These are phyloP conservation scores for Meandrina meandrites DNA, from an alignment of 92 coral and sea anemone species.

Conservation along the genomic window DNA sequence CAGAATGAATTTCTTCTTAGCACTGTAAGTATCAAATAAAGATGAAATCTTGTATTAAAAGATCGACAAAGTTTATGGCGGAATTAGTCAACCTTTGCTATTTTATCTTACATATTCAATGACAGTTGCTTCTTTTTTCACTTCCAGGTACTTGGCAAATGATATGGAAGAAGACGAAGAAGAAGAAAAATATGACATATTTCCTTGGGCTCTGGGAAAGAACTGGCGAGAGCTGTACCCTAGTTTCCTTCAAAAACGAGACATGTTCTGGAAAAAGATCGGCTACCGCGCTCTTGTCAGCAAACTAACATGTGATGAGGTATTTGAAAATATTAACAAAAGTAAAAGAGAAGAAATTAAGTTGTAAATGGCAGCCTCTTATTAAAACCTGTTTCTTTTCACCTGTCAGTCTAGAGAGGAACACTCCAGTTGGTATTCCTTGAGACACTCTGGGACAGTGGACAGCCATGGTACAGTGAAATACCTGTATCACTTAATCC, in stretches of 20 bases:
- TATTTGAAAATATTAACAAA: neutral
- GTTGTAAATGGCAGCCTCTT: neutral
- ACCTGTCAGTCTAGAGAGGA: too few species aligned
- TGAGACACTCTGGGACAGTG: too few species aligned
- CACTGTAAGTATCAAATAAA: conserved; percentile 79
- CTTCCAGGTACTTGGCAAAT: conserved; percentile 85
- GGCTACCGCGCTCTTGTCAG: conserved; percentile 95
- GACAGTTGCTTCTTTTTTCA: neutral
- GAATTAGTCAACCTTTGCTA: neutral
- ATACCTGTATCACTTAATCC: too few species aligned
- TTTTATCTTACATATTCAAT: neutral
- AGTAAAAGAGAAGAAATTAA: neutral
- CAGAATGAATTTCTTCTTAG: conserved; percentile 92
- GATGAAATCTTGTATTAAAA: too few species aligned
- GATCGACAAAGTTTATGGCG: too few species aligned
- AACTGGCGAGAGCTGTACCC: conserved; percentile 96
- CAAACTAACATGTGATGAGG: conserved; percentile 97
- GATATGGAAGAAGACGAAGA: conserved; percentile 99
- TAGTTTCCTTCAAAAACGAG: conserved; percentile 81
- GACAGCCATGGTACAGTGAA: too few species aligned
- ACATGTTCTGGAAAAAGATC: conserved; percentile 89
- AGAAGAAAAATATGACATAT: conserved; percentile 96
- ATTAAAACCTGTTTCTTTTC: too few species aligned
- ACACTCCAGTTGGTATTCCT: too few species aligned
- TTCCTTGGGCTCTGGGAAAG: conserved; percentile 98